Evolutionary conservation across 2,797 vertebrate genomes (phyloP), one percentile per base, ranked within the genome.

Genomic region (Knipowitschia caucasica): DNA sequence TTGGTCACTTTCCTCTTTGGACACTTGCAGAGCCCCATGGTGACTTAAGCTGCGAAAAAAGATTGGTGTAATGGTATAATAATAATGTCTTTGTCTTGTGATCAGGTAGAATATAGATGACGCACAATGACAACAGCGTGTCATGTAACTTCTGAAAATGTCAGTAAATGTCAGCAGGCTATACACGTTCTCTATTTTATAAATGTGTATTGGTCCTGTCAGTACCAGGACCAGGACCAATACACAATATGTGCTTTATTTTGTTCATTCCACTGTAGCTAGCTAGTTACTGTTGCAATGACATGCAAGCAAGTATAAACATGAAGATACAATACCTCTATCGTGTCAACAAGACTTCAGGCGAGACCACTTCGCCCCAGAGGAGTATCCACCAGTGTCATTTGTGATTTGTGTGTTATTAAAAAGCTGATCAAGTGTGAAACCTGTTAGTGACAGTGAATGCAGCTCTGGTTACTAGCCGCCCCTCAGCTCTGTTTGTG

Each of bases 1-100:
- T 94, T 97, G 50, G 95, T 96, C 56, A 97, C 94, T 63, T 94
- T 95, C 79, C 93, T 92, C 86, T 97, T 95, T 2, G 94, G 93
- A 86, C 94, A 96, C 83, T 97, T 96, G 77, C 95, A 96, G 70
- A 97, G 91, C 81, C 95, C 94, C 94, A 97, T 95, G 38, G 74
- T 43, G 73, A 53, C 61, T 52, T 73, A 62, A 18, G 5, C 50
- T 73, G 53, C 35, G 7, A 21, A 10, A 43, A 8, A 1, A 43
- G 8, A 5, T 14, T 3, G 15, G 6, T 43, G 5, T 3, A n/a
- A 36, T 12, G 5, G 2, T 38, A 7, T 9, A 15, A 18, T 38
- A 38, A 2, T n/a, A n/a, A n/a, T n/a, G 23, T 40, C 6, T 23
- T 23, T 12, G 20, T 23, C 18, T 21, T 14, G 38, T 24, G 38